Percentiles rank a stretch among this genome's conserved stretches.
Evolutionary conservation across 2,113 vertebrate species (phyloP).

Genomic region (Pelecanoides urinatrix): DNA sequence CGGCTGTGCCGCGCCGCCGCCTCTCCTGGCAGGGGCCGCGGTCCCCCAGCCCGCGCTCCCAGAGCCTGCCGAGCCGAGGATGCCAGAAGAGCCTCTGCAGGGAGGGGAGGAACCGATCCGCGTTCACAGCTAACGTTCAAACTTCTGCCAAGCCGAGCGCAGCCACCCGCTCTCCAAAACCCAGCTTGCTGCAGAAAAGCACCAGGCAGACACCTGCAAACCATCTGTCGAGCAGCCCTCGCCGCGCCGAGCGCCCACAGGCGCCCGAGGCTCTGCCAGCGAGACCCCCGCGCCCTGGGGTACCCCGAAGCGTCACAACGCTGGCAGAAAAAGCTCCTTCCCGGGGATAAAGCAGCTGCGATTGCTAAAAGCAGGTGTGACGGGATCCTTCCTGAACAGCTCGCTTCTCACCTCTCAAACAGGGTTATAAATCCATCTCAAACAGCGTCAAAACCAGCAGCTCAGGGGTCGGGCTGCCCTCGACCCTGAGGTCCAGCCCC

Average conservation of each 20-base stretch:
- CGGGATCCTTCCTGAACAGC: not conserved
- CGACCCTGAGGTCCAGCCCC: not conserved
- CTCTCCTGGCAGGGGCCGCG: not conserved
- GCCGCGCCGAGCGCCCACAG: not conserved
- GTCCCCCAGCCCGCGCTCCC: not conserved
- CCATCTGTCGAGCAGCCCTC: not conserved
- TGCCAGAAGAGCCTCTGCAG: not conserved
- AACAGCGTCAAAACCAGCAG: not conserved
- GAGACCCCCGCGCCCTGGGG: not conserved
- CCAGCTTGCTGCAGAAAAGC: not conserved
- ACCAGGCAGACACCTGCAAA: not conserved
- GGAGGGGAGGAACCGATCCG: not conserved
- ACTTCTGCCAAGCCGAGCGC: not conserved
- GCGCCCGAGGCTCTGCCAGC: not conserved
- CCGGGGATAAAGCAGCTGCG: not conserved
- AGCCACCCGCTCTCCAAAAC: not conserved
- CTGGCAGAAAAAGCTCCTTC: not conserved
- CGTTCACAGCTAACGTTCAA: not conserved
- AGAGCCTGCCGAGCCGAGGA: not conserved
- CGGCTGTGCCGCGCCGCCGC: not conserved
- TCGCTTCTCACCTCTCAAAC: not conserved
- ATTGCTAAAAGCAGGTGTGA: not conserved
- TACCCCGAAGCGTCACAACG: accelerated
- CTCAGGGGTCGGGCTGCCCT: not conserved
- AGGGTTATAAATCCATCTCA: not conserved